phyloP scores from a whole-genome alignment of 2,888 invertebrate species.

The Amphipyra berbera region DNA sequence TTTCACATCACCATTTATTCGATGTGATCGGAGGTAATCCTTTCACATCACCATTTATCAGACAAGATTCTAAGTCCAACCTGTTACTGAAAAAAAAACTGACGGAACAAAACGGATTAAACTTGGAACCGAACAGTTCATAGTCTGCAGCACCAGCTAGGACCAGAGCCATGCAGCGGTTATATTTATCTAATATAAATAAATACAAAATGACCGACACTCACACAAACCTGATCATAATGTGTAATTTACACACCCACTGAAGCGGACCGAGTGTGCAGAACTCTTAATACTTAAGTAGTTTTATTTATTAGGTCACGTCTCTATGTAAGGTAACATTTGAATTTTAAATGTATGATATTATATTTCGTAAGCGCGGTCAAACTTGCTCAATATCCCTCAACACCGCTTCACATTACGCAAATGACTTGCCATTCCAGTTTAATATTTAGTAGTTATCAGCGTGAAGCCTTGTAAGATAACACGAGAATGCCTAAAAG shows the following conservation, averaged over 20 bases:
- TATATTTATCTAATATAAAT: not conserved
- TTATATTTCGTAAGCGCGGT: conserved; percentile 53
- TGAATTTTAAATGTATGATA: conserved; percentile 47
- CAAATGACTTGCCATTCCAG: conserved; percentile 42
- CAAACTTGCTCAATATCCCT: conserved; percentile 49
- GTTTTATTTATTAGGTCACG: conserved; percentile 36
- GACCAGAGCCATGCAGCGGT: not conserved
- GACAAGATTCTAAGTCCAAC: too few relatives aligned
- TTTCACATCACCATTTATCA: too few relatives aligned
- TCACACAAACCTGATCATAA: not conserved
- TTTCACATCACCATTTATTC: too few relatives aligned
- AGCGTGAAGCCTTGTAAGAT: conserved; percentile 11
- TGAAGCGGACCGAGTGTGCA: not conserved
- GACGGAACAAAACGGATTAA: too few relatives aligned
- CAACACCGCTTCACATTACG: conserved; percentile 52
- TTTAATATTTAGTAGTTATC: conserved; percentile 13
- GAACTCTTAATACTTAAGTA: not conserved
- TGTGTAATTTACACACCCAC: not conserved
- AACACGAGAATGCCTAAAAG: not conserved
- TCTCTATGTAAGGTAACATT: conserved; percentile 36
- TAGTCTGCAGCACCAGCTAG: not conserved
- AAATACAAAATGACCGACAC: not conserved
- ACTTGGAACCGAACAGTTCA: too few relatives aligned
- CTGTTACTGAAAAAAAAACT: too few relatives aligned
- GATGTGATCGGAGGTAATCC: too few relatives aligned